Evolutionary conservation across 2,888 invertebrate genomes (phyloP).

Genomic region (Arctia plantaginis): DNA sequence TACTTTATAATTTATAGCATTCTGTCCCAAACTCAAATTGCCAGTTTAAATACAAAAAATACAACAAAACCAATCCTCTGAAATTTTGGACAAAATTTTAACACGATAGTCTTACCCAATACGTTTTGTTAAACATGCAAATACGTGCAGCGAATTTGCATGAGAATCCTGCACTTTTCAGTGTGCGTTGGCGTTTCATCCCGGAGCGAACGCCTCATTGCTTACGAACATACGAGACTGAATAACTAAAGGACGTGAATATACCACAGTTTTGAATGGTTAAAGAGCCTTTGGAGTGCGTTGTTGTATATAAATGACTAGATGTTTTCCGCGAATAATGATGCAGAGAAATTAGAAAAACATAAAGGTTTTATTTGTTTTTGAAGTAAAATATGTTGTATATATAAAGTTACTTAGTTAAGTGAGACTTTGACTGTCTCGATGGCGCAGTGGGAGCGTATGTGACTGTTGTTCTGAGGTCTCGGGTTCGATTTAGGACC

Average conservation of each 20-base stretch:
- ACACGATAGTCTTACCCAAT: slow-evolving; percentile 35
- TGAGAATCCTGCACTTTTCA: slow-evolving; percentile 63
- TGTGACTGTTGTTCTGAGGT: too few relatives aligned
- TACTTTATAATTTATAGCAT: not conserved
- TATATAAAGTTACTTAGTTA: too few relatives aligned
- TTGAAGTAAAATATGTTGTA: not conserved
- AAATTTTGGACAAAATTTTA: slow-evolving; percentile 25
- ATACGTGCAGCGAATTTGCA: slow-evolving; percentile 60
- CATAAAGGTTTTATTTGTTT: not conserved
- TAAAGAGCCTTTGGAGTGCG: slow-evolving; percentile 14
- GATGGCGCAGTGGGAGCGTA: too few relatives aligned
- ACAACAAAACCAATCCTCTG: slow-evolving; percentile 6
- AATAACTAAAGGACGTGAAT: slow-evolving; percentile 20
- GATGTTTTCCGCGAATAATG: not conserved
- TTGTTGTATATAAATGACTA: slow-evolving; percentile 6
- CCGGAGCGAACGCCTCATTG: slow-evolving; percentile 38
- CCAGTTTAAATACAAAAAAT: slow-evolving; percentile 6
- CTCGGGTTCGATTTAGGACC: too few relatives aligned
- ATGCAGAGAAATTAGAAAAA: not conserved
- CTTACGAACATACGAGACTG: slow-evolving; percentile 20
- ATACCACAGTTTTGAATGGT: slow-evolving; percentile 21
- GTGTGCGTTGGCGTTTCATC: slow-evolving; percentile 39
- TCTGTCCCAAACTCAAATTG: not conserved
- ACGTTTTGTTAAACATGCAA: slow-evolving; percentile 60
- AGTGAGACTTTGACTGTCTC: not conserved